Evolutionary conservation across 2,888 invertebrate species (phyloP).

Genomic region (Terebella lapidaria): DNA sequence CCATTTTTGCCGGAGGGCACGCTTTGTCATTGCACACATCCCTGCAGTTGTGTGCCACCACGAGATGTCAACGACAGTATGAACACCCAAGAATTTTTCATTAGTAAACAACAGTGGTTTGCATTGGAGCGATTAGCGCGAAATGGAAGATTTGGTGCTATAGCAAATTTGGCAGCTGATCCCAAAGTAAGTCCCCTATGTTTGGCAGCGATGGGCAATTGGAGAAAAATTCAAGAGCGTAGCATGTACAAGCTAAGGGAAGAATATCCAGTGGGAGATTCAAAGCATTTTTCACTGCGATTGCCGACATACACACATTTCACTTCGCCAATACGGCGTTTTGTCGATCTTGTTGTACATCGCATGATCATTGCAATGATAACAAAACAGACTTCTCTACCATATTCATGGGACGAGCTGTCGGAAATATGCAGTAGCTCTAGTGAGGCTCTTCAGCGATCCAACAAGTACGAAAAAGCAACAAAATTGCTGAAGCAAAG

Average conservation of each 20-base stretch:
- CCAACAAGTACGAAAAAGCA: not conserved
- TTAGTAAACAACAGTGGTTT: not conserved
- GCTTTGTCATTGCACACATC: not conserved
- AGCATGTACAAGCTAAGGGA: slow-evolving; percentile 7
- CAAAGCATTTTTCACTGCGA: slow-evolving; percentile 31
- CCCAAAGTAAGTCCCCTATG: too few relatives aligned
- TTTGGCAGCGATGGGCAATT: slow-evolving; percentile 31
- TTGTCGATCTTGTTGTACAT: slow-evolving; percentile 38
- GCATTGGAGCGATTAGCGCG: not conserved
- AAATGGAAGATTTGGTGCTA: too few relatives aligned
- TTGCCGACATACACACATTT: slow-evolving; percentile 30
- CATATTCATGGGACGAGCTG: slow-evolving; percentile 30
- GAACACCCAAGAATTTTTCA: not conserved
- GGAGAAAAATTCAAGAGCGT: slow-evolving; percentile 27
- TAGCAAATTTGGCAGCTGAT: too few relatives aligned
- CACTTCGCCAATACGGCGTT: slow-evolving; percentile 36
- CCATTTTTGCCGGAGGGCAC: not conserved
- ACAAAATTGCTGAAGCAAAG: not conserved
- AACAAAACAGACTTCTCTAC: slow-evolving; percentile 8
- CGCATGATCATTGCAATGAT: slow-evolving; percentile 28
- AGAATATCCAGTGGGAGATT: not conserved
- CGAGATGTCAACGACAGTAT: too few relatives aligned
- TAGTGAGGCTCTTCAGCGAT: not conserved
- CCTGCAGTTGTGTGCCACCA: too few relatives aligned
- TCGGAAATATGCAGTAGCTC: slow-evolving; percentile 21